phyloP scores from a whole-genome alignment of 2,113 vertebrate genomes.

The Meleagris gallopavo region DNA sequence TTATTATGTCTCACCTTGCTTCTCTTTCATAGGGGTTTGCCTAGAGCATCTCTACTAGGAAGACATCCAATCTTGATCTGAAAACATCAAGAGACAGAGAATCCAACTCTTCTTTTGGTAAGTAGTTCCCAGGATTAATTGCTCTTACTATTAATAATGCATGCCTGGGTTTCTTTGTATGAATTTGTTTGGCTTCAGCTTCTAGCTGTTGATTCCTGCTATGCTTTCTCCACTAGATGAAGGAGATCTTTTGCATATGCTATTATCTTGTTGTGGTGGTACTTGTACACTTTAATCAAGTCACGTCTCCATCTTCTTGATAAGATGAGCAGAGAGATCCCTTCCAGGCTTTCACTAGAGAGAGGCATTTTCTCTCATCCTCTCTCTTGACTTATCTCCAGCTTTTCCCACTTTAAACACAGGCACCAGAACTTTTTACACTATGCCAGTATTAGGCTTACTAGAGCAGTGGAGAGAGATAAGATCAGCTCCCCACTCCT shows the following conservation, averaged over 20 bases:
- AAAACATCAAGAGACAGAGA: constrained; percentile 65
- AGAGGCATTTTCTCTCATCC: constrained; percentile 53
- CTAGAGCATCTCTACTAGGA: constrained; percentile 64
- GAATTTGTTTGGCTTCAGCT: constrained; percentile 55
- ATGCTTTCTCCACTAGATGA: constrained; percentile 46
- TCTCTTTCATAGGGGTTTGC: constrained; percentile 48
- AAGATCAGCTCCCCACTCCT: constrained; percentile 53
- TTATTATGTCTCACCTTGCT: constrained; percentile 51
- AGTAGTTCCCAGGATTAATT: constrained; percentile 70
- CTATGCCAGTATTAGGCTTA: constrained; percentile 23
- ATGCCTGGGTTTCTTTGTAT: constrained; percentile 58
- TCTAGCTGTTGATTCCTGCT: constrained; percentile 49
- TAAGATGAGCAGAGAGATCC: constrained; percentile 43
- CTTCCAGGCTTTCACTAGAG: constrained; percentile 50
- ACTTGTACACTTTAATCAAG: constrained; percentile 45
- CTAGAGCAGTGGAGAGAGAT: not conserved
- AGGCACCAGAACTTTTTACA: not conserved
- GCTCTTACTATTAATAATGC: constrained; percentile 66
- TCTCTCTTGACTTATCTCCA: constrained; percentile 50
- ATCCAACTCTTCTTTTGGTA: constrained; percentile 54
- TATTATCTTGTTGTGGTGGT: constrained; percentile 51
- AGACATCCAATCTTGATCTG: constrained; percentile 60
- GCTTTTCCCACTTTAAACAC: constrained; percentile 20
- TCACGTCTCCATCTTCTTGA: constrained; percentile 54
- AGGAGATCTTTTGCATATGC: constrained; percentile 49